Evolutionary conservation across 2,888 invertebrate genomes (phyloP).

Genomic region (Eupelmus urozonus): DNA sequence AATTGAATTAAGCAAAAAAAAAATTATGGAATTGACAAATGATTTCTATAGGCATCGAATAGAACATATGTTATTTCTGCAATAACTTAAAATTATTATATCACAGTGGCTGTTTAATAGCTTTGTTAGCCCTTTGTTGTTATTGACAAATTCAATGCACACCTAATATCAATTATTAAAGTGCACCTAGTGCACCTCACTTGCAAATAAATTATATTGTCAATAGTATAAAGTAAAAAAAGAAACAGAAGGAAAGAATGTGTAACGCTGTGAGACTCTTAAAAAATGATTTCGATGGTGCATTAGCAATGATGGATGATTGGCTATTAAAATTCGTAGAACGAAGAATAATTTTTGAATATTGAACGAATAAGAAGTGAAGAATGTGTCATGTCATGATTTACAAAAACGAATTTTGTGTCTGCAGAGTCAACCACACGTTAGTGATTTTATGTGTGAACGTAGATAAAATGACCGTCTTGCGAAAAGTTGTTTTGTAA

Average conservation of each 20-base stretch:
- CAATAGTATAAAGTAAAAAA: slow-evolving; percentile 34
- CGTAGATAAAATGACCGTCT: slow-evolving; percentile 50
- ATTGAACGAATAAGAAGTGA: slow-evolving; percentile 19
- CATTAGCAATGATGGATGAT: slow-evolving; percentile 26
- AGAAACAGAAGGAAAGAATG: slow-evolving; percentile 22
- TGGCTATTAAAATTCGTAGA: slow-evolving; percentile 27
- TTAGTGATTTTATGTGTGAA: slow-evolving; percentile 45
- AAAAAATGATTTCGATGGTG: slow-evolving; percentile 33
- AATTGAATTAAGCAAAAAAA: slow-evolving; percentile 11
- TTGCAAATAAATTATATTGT: slow-evolving; percentile 48
- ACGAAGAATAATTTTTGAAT: slow-evolving; percentile 33
- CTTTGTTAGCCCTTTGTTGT: slow-evolving; percentile 37
- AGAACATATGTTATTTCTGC: slow-evolving; percentile 47
- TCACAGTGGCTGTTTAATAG: slow-evolving; percentile 27
- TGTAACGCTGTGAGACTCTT: slow-evolving; percentile 28
- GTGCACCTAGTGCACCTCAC: slow-evolving; percentile 44
- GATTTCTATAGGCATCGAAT: slow-evolving; percentile 36
- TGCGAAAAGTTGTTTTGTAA: slow-evolving; percentile 66
- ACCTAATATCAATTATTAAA: slow-evolving; percentile 53
- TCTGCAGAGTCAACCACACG: slow-evolving; percentile 33
- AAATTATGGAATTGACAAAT: slow-evolving; percentile 49
- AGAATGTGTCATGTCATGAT: slow-evolving; percentile 27
- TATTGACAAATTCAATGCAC: slow-evolving; percentile 40
- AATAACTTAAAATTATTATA: slow-evolving; percentile 39
- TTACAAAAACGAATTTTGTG: slow-evolving; percentile 16